A percentile compares a stretch with the other conserved stretches of the same genome.
These are phyloP conservation scores for Calypte anna DNA, from an alignment of 2,113 vertebrate genomes.

Conservation along the genomic window DNA sequence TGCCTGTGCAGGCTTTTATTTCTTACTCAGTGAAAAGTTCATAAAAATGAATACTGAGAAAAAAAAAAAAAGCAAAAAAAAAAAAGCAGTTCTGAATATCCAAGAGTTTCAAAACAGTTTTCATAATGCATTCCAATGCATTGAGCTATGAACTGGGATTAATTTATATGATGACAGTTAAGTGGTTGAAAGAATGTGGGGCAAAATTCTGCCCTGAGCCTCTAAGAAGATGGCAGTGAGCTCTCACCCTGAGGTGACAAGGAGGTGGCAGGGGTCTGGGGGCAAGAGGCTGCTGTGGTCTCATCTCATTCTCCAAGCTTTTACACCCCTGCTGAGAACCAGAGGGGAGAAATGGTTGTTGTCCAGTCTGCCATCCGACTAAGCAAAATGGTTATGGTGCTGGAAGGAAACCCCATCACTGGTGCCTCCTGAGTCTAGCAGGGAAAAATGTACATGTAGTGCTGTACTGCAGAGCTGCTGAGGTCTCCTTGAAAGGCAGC, in stretches of 20 bases:
- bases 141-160: constrained; percentile 24
- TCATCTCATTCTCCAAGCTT: not conserved
- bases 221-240: not conserved
- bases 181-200: not conserved
- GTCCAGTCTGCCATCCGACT: not conserved
- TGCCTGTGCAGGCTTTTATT: not conserved
- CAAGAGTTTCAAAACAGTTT: constrained; percentile 16
- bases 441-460: accelerated
- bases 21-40: not conserved
- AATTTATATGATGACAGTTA: constrained; percentile 1
- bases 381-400: not conserved
- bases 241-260: accelerated
- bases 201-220: not conserved
- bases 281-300: accelerated
- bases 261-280: no score
- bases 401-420: not conserved
- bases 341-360: not conserved
- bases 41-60: not conserved
- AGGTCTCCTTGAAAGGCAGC: not conserved
- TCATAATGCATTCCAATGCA: not conserved
- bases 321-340: not conserved
- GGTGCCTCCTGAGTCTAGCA: not conserved
- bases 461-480: not conserved
- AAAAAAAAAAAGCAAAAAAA: not conserved
- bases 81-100: not conserved